Evolutionary conservation across 1,140 invertebrate species (phyloP), one percentile per base, ranked within the genome.

Genomic region (Pseudomyrmex flavicornis): DNA sequence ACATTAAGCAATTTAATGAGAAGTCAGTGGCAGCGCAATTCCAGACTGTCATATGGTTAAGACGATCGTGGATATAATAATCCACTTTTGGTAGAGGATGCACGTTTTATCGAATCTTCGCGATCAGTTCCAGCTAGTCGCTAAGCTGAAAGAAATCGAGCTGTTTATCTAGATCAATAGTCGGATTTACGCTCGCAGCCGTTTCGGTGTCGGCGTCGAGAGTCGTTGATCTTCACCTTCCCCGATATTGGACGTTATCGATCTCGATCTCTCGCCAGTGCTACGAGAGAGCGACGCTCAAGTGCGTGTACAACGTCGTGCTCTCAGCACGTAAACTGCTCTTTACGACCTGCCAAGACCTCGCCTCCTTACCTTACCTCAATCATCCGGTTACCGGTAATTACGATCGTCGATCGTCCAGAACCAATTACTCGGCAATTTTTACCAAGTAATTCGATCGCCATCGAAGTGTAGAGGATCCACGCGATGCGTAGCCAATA

Each of bases 261-360:
- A 61, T 52, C 20, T n/a, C 35, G 85, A 85, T 86, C 50, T 69
- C 84, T 82, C 75, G 74, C 48, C 61, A 20, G 44, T 5, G 72
- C 35, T 13, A 44, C 59, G 48, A 66, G 10, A 17, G 54, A 58
- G 65, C 12, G 61, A 20, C 58, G 68, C 76, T 80, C 76, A 50
- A 72, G 66, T 68, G 83, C 83, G 83, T 85, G 85, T 70, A 63
- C 72, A 17, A 77, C 61, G 59, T 76, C 22, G 52, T 65, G 63
- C 89, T 88, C 87, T 84, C 82, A 80, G 85, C 85, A 88, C 76
- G 88, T 85, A 90, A 91, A 91, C 90, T 86, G 84, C 89, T 89
- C 89, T 91, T 91, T 91, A 91, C 84, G 88, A 91, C 85, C 89
- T 91, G 91, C 83, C 89, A 91, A 90, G 91, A 91, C 87, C 84